Percentiles rank a stretch among this genome's conserved stretches.
phyloP scores from a whole-genome alignment of 2,797 vertebrate genomes.

The Cichlasoma orientale region DNA sequence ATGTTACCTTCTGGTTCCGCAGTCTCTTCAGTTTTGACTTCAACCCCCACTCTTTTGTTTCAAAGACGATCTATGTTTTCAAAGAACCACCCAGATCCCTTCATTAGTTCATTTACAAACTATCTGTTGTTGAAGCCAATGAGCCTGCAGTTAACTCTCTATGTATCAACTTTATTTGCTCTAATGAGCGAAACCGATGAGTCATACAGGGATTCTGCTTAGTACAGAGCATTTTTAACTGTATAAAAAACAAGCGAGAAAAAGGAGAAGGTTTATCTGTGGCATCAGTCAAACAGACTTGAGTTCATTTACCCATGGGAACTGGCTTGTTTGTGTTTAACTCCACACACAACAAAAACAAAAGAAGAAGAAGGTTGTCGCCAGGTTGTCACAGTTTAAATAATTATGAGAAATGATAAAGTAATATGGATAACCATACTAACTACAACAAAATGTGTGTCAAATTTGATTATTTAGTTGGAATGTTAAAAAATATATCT shows the following conservation, averaged over 20 bases:
- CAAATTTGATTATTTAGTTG: background rate
- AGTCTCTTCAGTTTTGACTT: too few relatives aligned
- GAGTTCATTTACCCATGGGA: conserved; percentile 55
- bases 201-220: conserved; percentile 15
- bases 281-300: conserved; percentile 60
- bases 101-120: background rate
- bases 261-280: conserved; percentile 44
- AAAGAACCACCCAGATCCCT: background rate
- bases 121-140: background rate
- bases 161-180: background rate
- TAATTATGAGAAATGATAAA: conserved; percentile 5
- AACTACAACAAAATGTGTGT: background rate
- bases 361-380: background rate
- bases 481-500: background rate
- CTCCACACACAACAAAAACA: conserved; percentile 24
- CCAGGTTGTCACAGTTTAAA: background rate
- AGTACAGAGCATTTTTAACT: conserved; percentile 46
- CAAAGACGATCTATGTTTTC: too few relatives aligned
- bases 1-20: too few relatives aligned
- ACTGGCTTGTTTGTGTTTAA: conserved; percentile 43
- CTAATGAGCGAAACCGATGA: conserved; percentile 32
- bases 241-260: conserved; percentile 37
- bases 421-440: conserved; percentile 9
- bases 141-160: conserved; percentile 3
- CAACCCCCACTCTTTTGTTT: too few relatives aligned